phyloP scores from a whole-genome alignment of 2,888 invertebrate genomes.

The Coronaproctus castanopsis region DNA sequence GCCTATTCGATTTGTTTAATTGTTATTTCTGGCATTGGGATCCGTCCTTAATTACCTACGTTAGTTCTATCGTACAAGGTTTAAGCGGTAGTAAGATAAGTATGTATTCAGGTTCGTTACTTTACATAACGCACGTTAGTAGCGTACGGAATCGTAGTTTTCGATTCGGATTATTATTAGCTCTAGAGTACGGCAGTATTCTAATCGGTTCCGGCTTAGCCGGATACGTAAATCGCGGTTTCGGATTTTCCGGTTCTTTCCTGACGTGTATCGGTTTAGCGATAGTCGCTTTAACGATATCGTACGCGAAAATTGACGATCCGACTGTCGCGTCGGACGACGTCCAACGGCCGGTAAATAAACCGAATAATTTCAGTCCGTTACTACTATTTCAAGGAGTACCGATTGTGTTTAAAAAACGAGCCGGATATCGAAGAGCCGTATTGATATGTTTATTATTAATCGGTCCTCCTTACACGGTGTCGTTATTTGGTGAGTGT shows the following conservation, averaged over 20 bases:
- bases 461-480: background rate
- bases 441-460: background rate
- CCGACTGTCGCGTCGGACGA: background rate
- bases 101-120: background rate
- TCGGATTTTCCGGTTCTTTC: slow-evolving; percentile 13
- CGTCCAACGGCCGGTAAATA: background rate
- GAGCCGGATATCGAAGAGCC: background rate
- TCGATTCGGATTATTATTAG: slow-evolving; percentile 8
- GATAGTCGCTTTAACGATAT: background rate
- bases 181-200: slow-evolving; percentile 6
- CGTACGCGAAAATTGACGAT: background rate
- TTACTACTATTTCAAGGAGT: background rate
- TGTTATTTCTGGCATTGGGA: background rate
- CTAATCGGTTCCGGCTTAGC: slow-evolving; percentile 12
- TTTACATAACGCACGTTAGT: background rate
- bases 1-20: background rate
- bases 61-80: background rate
- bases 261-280: background rate
- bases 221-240: slow-evolving; percentile 10
- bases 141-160: background rate
- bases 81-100: background rate
- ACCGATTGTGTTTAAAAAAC: background rate
- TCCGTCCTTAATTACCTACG: background rate
- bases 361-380: background rate
- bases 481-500: background rate